A percentile compares a stretch with the other conserved stretches of the same genome.
Conservation (phyloP, 2,113 vertebrate genomes). For the Ginglymostoma cirratum region DNA sequence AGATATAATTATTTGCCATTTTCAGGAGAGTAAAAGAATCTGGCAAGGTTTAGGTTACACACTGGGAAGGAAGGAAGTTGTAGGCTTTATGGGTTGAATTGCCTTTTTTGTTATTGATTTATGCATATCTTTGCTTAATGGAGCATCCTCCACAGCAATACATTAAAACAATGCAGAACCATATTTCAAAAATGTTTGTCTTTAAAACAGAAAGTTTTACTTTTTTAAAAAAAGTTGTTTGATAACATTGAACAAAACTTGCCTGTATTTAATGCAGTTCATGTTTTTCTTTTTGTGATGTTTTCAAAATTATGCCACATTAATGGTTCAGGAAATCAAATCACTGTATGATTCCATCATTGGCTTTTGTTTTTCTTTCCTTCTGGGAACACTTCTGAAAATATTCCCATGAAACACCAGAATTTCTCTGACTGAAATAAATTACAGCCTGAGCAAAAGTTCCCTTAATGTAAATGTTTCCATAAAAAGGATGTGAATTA, state of each 20-base stretch:
- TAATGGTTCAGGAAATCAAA: background rate
- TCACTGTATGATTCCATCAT: background rate
- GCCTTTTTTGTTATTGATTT: background rate
- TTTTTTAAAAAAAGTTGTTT: background rate
- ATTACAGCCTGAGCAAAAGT: background rate
- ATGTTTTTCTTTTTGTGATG: background rate
- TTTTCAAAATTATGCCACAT: background rate
- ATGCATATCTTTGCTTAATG: background rate
- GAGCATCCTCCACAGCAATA: background rate
- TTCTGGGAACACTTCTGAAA: background rate
- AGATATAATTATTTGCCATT: background rate
- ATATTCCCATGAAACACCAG: background rate
- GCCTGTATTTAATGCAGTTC: background rate
- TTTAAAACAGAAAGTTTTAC: background rate
- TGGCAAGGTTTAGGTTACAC: background rate
- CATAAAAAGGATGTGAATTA: background rate
- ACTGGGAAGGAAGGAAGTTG: background rate
- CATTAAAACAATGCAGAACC: background rate
- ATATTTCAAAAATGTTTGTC: background rate
- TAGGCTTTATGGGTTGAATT: background rate
- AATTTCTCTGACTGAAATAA: constrained; percentile 16
- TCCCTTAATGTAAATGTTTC: constrained; percentile 15
- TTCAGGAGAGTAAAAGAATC: background rate
- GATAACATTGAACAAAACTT: background rate
- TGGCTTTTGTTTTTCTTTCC: background rate